Base-by-base conservation (phyloP, 92 coral and sea anemone genomes). In the Phenganax marumi region DNA sequence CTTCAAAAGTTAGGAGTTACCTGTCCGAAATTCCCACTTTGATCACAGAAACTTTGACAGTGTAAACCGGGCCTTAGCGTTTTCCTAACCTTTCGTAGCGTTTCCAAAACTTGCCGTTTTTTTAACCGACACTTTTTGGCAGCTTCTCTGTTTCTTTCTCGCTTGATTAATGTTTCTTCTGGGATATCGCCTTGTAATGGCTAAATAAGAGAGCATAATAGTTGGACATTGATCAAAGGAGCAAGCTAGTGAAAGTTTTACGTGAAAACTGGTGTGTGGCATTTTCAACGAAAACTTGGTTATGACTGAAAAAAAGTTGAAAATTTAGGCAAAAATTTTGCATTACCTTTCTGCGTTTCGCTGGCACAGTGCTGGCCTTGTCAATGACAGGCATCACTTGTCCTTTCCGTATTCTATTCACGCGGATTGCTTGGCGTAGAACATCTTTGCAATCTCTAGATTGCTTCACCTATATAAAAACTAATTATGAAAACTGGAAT, bases 111-210 rank as follows among this genome's bases (percentile, higher is more conserved):
- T 50, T 88, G 75, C 39, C 86, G 50, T 50, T 84, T 88, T 23
- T 74, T 84, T 25, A 23, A 64, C 14, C 91, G 88, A 19, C 91
- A 88, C 68, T 88, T 88, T 68, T 21, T 88, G 1, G 91, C 91
- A 0, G 91, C 91, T 48, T 71, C 76, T 62, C 84, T 79, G 74
- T 88, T 88, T 77, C 80, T 66, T 52, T 88, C 88, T 11, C 91
- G 76, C 53, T 88, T 63, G 25, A 18, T 39, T 24, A 46, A 48
- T 17, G 79, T 22, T 16, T 73, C 82, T 19, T 85, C 88, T 0
- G 91, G 85, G 58, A 84, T 81, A 48, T 84, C 90, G 23, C 86
- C 86, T 73, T 88, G 80, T 14, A 52, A 47, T 55, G 55, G 85
- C 91, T 88, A n/a, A 3, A 14, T 6, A 63, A 12, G 64, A 23